phyloP scores from a whole-genome alignment of 2,797 vertebrate genomes.

The Peromyscus nudipes region DNA sequence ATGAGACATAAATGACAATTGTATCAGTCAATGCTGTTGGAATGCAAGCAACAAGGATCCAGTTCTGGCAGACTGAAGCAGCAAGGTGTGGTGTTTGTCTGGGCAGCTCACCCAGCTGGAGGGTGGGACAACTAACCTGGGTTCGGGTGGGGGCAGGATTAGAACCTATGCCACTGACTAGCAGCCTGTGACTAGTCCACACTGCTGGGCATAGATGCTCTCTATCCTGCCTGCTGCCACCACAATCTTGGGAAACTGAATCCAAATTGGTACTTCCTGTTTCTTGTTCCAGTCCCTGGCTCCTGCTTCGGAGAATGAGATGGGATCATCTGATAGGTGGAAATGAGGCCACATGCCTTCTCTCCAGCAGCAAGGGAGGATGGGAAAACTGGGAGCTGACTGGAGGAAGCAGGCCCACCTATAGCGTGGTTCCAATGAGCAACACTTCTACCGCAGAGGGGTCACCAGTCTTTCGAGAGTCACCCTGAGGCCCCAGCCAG shows the following conservation, averaged over 20 bases:
- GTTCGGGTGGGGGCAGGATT: background rate
- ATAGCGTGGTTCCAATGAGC: too few species aligned
- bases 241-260: background rate
- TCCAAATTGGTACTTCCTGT: background rate
- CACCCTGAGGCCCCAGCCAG: background rate
- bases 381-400: background rate
- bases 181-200: background rate
- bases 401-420: background rate
- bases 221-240: background rate
- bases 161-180: background rate
- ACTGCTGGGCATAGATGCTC: background rate
- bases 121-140: background rate
- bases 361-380: slow-evolving; percentile 30
- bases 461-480: background rate
- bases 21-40: background rate
- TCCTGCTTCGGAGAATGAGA: background rate
- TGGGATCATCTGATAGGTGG: background rate
- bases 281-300: background rate
- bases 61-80: background rate
- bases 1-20: background rate
- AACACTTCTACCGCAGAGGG: background rate
- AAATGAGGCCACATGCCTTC: background rate
- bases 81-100: background rate
- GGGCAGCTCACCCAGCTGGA: background rate
- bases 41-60: background rate